Evolutionary conservation across 2,113 vertebrate genomes (phyloP).

Genomic region (Pollachius pollachius): DNA sequence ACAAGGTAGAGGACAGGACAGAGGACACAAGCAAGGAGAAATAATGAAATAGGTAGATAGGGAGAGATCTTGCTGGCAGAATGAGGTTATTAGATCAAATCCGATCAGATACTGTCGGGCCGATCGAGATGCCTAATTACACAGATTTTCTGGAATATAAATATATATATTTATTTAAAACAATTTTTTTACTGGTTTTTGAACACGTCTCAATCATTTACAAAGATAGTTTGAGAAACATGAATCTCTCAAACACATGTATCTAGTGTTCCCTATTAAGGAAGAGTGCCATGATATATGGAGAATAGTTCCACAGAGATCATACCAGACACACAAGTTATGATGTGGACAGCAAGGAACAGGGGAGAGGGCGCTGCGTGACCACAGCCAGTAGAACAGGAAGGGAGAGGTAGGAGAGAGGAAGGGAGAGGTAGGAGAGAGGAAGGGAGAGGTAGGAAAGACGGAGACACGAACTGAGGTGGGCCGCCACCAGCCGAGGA

Average conservation of each 20-base stretch:
- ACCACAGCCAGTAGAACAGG: conserved; percentile 19
- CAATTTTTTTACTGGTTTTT: not conserved
- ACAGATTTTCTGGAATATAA: conserved; percentile 9
- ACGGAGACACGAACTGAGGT: conserved; percentile 47
- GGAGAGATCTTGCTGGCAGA: conserved; percentile 9
- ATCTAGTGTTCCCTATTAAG: no score
- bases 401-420: conserved; percentile 49
- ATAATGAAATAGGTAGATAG: not conserved
- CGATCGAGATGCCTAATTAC: conserved; percentile 28
- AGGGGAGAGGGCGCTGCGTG: conserved; percentile 11
- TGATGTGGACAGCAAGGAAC: conserved; percentile 19
- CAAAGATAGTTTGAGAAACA: no score
- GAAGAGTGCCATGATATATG: no score
- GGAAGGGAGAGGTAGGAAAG: conserved; percentile 63
- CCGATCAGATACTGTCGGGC: conserved; percentile 1
- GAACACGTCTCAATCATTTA: not conserved
- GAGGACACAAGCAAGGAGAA: no score
- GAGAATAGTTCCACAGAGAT: not conserved
- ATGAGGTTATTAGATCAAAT: conserved; percentile 18
- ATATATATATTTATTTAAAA: conserved; percentile 3
- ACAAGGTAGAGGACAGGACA: no score
- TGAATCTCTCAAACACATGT: no score
- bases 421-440: conserved; percentile 62
- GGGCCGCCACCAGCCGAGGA: conserved; percentile 64
- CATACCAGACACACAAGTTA: conserved; percentile 19